Base-by-base conservation (phyloP, 2,797 vertebrate species). In the Melanogrammus aeglefinus region DNA sequence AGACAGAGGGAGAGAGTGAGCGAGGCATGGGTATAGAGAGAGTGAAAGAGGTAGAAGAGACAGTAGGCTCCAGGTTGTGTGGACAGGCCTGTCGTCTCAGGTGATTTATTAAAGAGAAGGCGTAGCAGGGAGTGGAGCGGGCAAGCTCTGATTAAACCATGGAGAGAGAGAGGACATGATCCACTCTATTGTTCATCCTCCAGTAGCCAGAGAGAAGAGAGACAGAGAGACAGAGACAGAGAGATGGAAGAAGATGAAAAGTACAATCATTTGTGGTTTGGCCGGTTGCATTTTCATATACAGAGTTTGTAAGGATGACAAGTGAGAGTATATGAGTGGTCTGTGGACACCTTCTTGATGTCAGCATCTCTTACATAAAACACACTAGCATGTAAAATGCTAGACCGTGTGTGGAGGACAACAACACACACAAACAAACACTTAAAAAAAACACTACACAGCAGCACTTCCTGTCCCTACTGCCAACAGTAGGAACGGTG, bases 181-280 rank as follows among this genome's bases (percentile, higher is more conserved):
- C 63, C 24, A 7, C 21, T 69, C 63, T 69, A 69, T 69, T 24
- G 27, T 69, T 69, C 63, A 69, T 69, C 63, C n/a, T 27, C 8
- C 2, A n/a, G n/a, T n/a, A n/a, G n/a, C n/a, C n/a, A n/a, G n/a
- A n/a, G 21, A 69, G 63, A 27, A 27, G n/a, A 24, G 57, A 10
- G 8, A 66, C 18, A 4, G 31, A 31, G 29, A 69, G 51, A 79
- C 70, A 33, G 57, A 85, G 74, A 77, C 3, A 69, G 73, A 76
- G 76, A 83, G 78, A 47, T 83, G 35, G 74, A 70, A 35, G 74
- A 70, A 35, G 77, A 81, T 24, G 78, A 77, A 66, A 79, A 57
- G 27, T 74, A 84, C 76, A 84, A 75, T 39, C 79, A 79, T 77
- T 71, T 9, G 6, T 4, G 13, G 3, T 31, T n/a, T 24, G 27